Conservation (phyloP, 1,140 invertebrate species). For the Macrocentrus cingulum region DNA sequence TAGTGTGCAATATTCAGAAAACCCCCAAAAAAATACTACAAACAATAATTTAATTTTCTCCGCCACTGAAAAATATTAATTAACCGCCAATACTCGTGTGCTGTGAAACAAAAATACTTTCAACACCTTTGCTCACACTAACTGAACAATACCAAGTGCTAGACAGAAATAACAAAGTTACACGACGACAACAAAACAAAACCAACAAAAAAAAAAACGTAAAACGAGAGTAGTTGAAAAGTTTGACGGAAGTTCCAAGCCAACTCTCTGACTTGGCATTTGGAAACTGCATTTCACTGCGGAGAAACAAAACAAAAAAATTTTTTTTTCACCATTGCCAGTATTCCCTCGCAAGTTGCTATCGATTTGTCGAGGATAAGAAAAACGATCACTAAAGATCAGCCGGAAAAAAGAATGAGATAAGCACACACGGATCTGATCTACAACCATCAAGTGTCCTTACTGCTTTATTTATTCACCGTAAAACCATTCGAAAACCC, state of each 20-base stretch:
- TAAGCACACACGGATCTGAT: no score
- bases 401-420: background rate
- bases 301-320: slow-evolving; percentile 1
- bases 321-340: slow-evolving; percentile 2
- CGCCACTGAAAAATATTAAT: no score
- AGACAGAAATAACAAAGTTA: background rate
- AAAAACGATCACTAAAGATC: background rate
- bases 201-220: slow-evolving; percentile 2
- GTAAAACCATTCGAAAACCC: background rate
- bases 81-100: background rate
- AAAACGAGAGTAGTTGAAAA: background rate
- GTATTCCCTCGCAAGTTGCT: slow-evolving; percentile 14
- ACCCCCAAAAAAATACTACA: background rate
- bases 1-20: background rate
- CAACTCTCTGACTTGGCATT: background rate
- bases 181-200: background rate
- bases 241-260: slow-evolving; percentile 15
- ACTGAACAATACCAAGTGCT: slow-evolving; percentile 9
- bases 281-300: slow-evolving; percentile 7
- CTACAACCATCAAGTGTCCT: slow-evolving; percentile 7
- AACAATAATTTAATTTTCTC: no score
- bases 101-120: background rate
- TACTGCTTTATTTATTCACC: slow-evolving; percentile 1
- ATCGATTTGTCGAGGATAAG: background rate
- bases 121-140: background rate